Percentiles rank a stretch among this genome's conserved stretches.
These are phyloP conservation scores for Tympanuchus pallidicinctus DNA, from an alignment of 2,113 vertebrate genomes.

Conservation along the genomic window DNA sequence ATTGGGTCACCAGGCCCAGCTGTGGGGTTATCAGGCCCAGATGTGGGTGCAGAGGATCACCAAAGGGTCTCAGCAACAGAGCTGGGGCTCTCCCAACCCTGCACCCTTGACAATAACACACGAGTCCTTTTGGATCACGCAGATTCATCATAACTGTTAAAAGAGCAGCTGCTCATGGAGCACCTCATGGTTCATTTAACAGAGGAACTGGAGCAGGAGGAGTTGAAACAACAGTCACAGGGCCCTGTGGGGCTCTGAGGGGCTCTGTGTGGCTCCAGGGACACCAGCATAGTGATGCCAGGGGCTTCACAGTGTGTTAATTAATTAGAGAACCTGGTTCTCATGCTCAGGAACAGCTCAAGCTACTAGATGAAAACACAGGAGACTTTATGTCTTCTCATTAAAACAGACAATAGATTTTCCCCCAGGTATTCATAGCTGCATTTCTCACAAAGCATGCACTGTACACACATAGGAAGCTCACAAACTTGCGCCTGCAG, in stretches of 20 bases:
- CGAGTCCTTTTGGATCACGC: background rate
- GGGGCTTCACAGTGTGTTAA: background rate
- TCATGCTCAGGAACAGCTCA: background rate
- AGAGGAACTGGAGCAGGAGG: background rate
- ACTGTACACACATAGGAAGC: background rate
- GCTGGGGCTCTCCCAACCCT: background rate
- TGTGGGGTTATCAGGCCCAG: background rate
- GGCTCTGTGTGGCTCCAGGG: background rate
- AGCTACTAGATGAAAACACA: background rate
- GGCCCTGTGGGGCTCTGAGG: background rate
- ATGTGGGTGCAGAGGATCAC: background rate
- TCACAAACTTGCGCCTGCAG: background rate
- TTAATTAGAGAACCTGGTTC: background rate
- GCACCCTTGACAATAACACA: background rate
- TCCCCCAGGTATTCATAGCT: background rate
- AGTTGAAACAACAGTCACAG: background rate
- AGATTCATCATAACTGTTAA: background rate
- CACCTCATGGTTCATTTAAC: background rate
- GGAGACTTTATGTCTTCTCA: background rate
- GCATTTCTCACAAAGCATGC: background rate
- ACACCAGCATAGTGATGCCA: background rate
- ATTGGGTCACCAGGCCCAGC: background rate
- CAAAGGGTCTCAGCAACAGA: background rate
- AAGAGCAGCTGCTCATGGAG: background rate
- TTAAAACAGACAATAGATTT: background rate